A percentile compares a stretch with the other conserved stretches of the same genome.
phyloP scores from a whole-genome alignment of 2,888 invertebrate genomes.

The Adela reaumurella region DNA sequence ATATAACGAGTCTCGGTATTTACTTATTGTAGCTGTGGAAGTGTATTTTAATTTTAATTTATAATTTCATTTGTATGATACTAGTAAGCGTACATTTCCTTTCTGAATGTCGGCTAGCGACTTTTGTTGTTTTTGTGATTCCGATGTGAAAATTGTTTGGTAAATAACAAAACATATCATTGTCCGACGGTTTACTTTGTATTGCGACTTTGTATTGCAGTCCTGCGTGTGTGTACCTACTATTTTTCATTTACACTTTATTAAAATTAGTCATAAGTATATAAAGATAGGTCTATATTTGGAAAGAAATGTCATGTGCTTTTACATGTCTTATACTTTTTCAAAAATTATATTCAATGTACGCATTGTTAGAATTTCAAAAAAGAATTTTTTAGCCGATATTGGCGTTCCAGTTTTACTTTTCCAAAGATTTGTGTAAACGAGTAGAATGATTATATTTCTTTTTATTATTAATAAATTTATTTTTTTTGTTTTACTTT shows the following conservation, averaged over 20 bases:
- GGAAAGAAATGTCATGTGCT: conserved; percentile 15
- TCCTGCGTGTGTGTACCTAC: conserved; percentile 20
- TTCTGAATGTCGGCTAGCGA: conserved; percentile 36
- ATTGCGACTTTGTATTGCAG: conserved; percentile 12
- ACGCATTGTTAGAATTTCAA: background rate
- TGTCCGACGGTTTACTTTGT: conserved; percentile 37
- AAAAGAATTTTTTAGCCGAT: background rate
- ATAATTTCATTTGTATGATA: conserved; percentile 26
- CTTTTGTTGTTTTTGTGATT: conserved; percentile 21
- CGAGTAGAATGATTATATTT: background rate
- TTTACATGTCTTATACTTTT: conserved; percentile 2
- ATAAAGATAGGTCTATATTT: conserved; percentile 20
- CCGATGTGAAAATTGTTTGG: conserved; percentile 46
- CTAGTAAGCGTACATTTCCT: conserved; percentile 45
- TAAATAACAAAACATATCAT: conserved; percentile 52
- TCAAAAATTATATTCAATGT: background rate
- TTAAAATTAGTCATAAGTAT: conserved; percentile 50
- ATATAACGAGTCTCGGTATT: conserved; percentile 60
- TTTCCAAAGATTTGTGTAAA: conserved; percentile 14
- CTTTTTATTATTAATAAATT: background rate
- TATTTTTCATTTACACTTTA: conserved; percentile 27
- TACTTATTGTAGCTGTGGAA: conserved; percentile 55
- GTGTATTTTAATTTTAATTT: conserved; percentile 47
- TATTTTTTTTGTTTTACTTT: background rate
- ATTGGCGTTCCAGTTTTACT: conserved; percentile 14